Conservation (phyloP, 2,888 invertebrate species). For the Julus scanicus region DNA sequence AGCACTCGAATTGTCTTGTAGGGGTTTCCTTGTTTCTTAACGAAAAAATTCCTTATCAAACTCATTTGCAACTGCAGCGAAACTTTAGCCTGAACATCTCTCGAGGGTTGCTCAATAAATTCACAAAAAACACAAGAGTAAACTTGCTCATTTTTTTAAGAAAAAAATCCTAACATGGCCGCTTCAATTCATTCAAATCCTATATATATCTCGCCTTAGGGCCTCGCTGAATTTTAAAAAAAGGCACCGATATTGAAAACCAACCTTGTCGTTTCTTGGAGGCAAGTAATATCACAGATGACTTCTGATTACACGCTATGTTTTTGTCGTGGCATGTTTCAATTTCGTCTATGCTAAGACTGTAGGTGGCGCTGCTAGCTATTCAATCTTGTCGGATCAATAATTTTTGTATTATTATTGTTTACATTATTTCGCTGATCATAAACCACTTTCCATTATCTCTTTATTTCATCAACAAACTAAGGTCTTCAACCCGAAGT, state of each 20-base stretch:
- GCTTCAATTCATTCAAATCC: not conserved
- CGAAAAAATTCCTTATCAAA: conserved; percentile 19
- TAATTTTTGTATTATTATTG: not conserved
- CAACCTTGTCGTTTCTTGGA: not conserved
- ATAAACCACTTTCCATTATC: not conserved
- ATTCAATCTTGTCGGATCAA: not conserved
- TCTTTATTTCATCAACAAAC: too few species aligned
- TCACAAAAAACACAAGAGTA: not conserved
- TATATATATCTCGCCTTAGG: not conserved
- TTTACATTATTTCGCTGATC: not conserved
- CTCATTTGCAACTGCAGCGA: conserved; percentile 30
- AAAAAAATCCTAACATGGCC: not conserved
- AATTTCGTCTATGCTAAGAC: not conserved
- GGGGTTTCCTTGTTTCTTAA: conserved; percentile 8
- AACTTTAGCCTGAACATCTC: conserved; percentile 21
- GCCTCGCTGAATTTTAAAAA: not conserved
- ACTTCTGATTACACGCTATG: not conserved
- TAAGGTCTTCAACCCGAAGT: too few species aligned
- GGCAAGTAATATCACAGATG: not conserved
- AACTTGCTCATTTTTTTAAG: conserved; percentile 11
- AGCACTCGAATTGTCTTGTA: conserved; percentile 47
- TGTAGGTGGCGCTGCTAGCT: not conserved
- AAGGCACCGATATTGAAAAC: not conserved
- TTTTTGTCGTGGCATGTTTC: not conserved
- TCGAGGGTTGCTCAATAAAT: conserved; percentile 1